Evolutionary conservation across 2,113 vertebrate species (phyloP).

Genomic region (Chaenocephalus aceratus): DNA sequence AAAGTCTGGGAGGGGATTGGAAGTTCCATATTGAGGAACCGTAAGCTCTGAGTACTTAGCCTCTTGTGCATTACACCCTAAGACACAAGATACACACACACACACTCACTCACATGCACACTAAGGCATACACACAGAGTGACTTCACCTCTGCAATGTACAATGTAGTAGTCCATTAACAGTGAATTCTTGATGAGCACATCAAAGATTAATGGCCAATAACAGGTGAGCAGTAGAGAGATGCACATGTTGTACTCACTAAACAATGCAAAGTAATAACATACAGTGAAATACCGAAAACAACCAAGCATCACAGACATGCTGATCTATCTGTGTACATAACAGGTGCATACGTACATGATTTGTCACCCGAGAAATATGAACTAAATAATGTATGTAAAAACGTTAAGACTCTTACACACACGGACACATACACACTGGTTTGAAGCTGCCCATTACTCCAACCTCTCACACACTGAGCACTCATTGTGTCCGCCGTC

Average conservation of each 20-base stretch:
- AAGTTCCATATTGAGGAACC: conserved; percentile 40
- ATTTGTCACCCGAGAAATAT: not conserved
- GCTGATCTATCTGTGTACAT: not conserved
- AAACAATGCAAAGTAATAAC: conserved; percentile 17
- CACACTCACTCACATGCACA: conserved; percentile 12
- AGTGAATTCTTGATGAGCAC: conserved; percentile 50
- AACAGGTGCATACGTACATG: not conserved
- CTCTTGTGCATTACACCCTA: conserved; percentile 53
- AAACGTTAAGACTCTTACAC: not conserved
- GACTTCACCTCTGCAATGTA: conserved; percentile 20
- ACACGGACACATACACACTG: conserved; percentile 16
- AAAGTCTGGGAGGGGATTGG: conserved; percentile 41
- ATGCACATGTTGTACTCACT: conserved; percentile 9
- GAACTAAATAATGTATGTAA: not conserved
- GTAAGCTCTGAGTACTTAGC: conserved; percentile 58
- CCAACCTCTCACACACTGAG: conserved; percentile 41
- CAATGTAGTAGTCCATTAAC: conserved; percentile 51
- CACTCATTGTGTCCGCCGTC: conserved; percentile 62
- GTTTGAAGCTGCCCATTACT: conserved; percentile 29
- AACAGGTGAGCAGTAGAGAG: conserved; percentile 45
- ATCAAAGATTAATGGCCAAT: conserved; percentile 52
- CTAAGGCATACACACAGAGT: conserved; percentile 11
- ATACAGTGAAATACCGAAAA: conserved; percentile 9
- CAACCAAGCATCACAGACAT: not conserved
- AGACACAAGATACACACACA: conserved; percentile 8